Evolutionary conservation across 2,797 vertebrate genomes (phyloP), one percentile per base, ranked within the genome.

Genomic region (Neoniphon sammara): DNA sequence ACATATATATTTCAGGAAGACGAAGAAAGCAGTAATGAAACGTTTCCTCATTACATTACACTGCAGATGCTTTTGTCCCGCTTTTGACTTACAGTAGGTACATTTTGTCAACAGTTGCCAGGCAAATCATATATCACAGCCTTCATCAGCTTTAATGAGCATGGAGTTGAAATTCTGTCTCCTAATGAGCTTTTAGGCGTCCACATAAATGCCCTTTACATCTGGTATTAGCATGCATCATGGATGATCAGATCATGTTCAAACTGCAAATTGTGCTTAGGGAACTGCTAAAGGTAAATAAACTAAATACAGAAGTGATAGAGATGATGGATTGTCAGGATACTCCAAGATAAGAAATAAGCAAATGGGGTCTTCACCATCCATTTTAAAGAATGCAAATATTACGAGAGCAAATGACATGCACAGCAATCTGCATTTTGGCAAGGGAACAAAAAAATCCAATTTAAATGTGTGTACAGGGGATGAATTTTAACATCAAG

Each of bases 311-410:
- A n/a, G 27, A 23, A 30, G 56, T 21, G 15, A 53, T 55, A 21
- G 71, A 67, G 70, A 78, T 77, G 71, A 78, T 58, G 46, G 52
- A 80, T 63, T 42, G 59, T 73, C 73, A 4, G n/a, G 56, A 64
- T 39, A 25, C 17, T n/a, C 18, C 34, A 55, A 67, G 73, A 70
- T 46, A 55, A 49, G 21, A 15, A 67, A 10, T 0, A 0, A 59
- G 2, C 0, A 1, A 64, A 59, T 9, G 0, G 67, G 8, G 70
- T 39, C 49, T 39, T 81, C 20, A 14, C 53, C 27, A 23, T 30
- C 53, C 14, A 17, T 8, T 30, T 56, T 55, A n/a, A 56, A 66
- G 1, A 39, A 31, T 31, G 55, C 46, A 72, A 69, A 78, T 70
- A 68, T 60, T 56, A 53, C 64, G 49, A 34, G 21, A 73, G 54